Conservation (phyloP, 2,797 vertebrate genomes). For the Oreochromis grahami region DNA sequence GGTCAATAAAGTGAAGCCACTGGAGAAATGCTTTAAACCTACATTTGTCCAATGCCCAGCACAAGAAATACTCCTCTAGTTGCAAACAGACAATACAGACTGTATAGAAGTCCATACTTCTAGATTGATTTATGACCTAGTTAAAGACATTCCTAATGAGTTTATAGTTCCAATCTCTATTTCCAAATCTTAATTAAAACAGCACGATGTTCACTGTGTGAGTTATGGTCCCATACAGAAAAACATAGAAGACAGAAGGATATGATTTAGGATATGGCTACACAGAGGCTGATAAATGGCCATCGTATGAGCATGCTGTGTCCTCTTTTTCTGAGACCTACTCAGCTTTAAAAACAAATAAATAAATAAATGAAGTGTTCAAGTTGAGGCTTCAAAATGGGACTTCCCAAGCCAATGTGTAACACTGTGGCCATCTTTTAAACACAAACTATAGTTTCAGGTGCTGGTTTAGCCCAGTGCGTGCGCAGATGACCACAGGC, state of each 20-base stretch:
- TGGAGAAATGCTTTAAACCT: not conserved
- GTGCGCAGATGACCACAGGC: not conserved
- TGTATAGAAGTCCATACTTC: not conserved
- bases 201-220: not conserved
- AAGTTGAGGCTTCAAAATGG: not conserved
- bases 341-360: not conserved
- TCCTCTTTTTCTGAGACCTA: not conserved
- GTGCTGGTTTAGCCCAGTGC: not conserved
- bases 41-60: not conserved
- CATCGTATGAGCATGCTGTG: not conserved
- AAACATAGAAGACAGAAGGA: not conserved
- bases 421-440: not conserved
- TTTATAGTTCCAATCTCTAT: not conserved
- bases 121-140: not conserved
- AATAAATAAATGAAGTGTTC: not conserved
- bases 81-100: not conserved
- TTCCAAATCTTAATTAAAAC: not conserved
- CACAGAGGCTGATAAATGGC: not conserved
- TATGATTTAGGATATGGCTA: not conserved
- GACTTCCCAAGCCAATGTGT: not conserved
- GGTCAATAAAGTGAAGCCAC: not conserved
- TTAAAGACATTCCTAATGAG: not conserved
- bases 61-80: not conserved
- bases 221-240: not conserved
- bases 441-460: not conserved